Evolutionary conservation across 2,797 vertebrate genomes (phyloP).

Genomic region (Pipistrellus pipistrellus): DNA sequence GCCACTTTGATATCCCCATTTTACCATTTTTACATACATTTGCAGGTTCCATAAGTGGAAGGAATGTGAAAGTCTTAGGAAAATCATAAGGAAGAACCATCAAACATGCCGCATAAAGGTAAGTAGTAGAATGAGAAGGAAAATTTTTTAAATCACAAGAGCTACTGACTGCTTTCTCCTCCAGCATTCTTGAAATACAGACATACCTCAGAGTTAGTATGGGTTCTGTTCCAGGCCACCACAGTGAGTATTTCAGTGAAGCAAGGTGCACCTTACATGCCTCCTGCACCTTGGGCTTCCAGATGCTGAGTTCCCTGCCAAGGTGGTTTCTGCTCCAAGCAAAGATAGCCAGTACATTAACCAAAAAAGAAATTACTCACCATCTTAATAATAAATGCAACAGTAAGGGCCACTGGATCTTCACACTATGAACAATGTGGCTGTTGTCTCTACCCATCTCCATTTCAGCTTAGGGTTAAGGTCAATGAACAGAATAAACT

Average conservation of each 20-base stretch:
- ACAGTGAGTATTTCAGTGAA: neutral
- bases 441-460: neutral
- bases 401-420: neutral
- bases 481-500: neutral
- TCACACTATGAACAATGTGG: neutral
- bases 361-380: neutral
- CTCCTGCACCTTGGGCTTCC: neutral
- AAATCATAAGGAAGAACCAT: neutral
- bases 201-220: neutral
- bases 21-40: neutral
- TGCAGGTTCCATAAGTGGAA: neutral
- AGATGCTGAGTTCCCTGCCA: neutral
- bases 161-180: neutral
- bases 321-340: neutral
- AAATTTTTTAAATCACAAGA: neutral
- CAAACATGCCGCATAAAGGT: neutral
- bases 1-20: neutral
- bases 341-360: neutral
- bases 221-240: neutral
- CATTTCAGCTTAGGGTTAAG: neutral
- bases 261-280: neutral
- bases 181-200: neutral
- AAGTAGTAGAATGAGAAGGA: neutral
- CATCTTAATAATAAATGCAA: neutral
- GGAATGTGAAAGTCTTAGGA: conserved; percentile 19